Conservation (phyloP, 1,140 invertebrate genomes). For the Campoletis sonorensis region DNA sequence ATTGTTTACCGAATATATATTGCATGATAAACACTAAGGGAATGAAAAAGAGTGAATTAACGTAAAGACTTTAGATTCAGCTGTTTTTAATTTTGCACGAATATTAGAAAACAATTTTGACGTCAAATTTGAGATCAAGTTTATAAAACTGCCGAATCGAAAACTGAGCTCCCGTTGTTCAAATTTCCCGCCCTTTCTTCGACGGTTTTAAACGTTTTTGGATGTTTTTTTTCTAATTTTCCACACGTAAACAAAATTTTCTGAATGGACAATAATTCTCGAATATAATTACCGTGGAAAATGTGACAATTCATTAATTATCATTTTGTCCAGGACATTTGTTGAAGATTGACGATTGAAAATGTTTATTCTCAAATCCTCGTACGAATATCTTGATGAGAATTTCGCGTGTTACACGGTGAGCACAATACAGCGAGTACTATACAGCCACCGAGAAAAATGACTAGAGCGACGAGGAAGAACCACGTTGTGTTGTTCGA, state of each 20-base stretch:
- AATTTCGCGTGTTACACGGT: conserved; percentile 55
- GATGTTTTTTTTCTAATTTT: too few species aligned
- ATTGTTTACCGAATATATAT: not conserved
- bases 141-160: too few species aligned
- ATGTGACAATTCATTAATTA: conserved; percentile 19
- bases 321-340: not conserved
- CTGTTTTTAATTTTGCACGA: too few species aligned
- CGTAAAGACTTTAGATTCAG: too few species aligned
- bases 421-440: conserved; percentile 59
- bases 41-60: not conserved
- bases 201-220: too few species aligned
- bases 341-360: not conserved
- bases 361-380: conserved; percentile 32
- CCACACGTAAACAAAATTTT: not conserved
- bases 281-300: conserved; percentile 25
- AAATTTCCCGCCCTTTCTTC: too few species aligned
- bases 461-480: conserved; percentile 54
- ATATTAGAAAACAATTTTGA: too few species aligned
- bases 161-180: too few species aligned
- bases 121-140: too few species aligned
- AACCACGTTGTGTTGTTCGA: conserved; percentile 55
- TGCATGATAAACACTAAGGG: not conserved
- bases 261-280: not conserved
- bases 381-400: conserved; percentile 46
- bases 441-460: conserved; percentile 57